Base-by-base conservation (phyloP, 1,140 invertebrate genomes). In the Parapsyche elsis region DNA sequence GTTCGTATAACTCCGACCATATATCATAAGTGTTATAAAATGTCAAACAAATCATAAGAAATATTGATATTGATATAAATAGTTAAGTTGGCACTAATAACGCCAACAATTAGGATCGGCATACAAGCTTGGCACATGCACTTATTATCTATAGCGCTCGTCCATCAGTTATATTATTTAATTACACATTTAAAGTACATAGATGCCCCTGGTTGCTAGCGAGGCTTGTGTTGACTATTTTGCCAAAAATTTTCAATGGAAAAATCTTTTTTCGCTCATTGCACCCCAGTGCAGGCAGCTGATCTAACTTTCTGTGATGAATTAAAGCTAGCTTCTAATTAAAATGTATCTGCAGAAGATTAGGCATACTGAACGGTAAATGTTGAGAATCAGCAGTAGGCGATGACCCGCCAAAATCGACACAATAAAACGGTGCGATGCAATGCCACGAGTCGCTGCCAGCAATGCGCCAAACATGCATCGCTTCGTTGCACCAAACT, bases 91-190 rank as follows among this genome's bases (percentile, higher is more conserved):
- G 77, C 78, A 79, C 77, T 46, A 79, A 71, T 79, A 45, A 74
- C 46, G 70, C 45, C 30, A 79, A 79, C 64, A 79, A 79, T 79
- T 79, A 79, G 67, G 73, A 67, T 30, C 64, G 24, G 64, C 24
- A 67, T 67, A 67, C 19, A 67, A 26, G 64, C 64, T 76, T 67
- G 64, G 64, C 64, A 67, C 64, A 10, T 67, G 64, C 57, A 21
- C 16, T 9, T 67, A 67, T 24, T 24, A 67, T 2, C 64, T 67
- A 16, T 9, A 67, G 1, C 2, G 23, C 24, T 26, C 12, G 9
- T 67, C 23, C 24, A 67, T 24, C 12, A 26, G 9, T 38, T 1
- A 38, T 38, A 38, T 38, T 38, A 38, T 38, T 38, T 4, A 38
- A 38, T 7, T 1, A 38, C 30, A 7, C n/a, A n/a, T n/a, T n/a